These are phyloP conservation scores for Naso thynnoides DNA, from an alignment of 2,797 vertebrate genomes.

Conservation along the genomic window DNA sequence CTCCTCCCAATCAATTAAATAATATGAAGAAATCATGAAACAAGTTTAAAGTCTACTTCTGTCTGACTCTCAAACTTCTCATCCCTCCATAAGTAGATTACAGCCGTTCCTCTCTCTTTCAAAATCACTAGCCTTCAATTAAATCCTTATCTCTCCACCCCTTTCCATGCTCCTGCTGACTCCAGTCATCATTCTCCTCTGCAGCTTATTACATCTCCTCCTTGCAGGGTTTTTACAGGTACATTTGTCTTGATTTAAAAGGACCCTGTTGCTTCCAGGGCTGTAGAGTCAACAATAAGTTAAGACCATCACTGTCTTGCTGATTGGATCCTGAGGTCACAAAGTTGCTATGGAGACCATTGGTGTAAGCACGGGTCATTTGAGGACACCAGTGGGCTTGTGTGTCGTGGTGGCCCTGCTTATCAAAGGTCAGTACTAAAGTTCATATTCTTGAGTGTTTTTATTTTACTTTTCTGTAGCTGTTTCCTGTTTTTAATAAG, in stretches of 20 bases:
- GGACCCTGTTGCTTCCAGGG: not conserved
- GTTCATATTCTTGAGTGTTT: not conserved
- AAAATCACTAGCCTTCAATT: constrained; percentile 66
- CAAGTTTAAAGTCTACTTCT: not conserved
- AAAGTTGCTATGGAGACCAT: constrained; percentile 41
- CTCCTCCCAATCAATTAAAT: too few species aligned
- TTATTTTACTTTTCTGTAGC: not conserved
- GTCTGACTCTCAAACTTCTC: constrained; percentile 11
- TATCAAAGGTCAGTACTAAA: constrained; percentile 59
- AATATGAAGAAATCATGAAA: not conserved
- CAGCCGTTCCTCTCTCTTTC: constrained; percentile 65
- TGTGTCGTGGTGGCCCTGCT: constrained; percentile 29
- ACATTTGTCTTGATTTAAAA: constrained; percentile 14
- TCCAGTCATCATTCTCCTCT: constrained; percentile 13
- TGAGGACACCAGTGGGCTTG: not conserved
- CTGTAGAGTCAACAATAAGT: not conserved
- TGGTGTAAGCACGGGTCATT: not conserved
- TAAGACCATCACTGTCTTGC: not conserved
- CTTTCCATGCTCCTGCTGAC: constrained; percentile 25
- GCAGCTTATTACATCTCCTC: constrained; percentile 15
- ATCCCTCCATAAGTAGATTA: constrained; percentile 61
- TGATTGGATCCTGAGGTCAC: constrained; percentile 16
- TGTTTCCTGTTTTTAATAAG: not conserved
- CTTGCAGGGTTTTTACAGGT: constrained; percentile 17
- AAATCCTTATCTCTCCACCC: constrained; percentile 67